Conservation (phyloP, 2,113 vertebrate species). For the Lophius piscatorius region DNA sequence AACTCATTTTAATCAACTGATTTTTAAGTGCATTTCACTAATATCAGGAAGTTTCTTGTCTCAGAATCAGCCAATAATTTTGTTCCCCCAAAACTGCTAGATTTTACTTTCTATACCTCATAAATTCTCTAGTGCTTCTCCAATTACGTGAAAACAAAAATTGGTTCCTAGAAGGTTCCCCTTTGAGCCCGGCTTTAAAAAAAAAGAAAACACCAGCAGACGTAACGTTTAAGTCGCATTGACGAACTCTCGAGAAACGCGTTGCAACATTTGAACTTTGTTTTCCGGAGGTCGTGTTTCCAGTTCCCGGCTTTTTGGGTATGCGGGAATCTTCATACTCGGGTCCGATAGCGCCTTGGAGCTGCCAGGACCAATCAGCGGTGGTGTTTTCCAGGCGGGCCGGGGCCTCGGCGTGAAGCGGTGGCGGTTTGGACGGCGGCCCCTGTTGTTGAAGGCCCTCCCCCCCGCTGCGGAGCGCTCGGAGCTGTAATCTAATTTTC, state of each 20-base stretch:
- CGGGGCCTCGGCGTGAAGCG: neutral
- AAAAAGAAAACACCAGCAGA: conserved; percentile 2
- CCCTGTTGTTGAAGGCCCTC: conserved; percentile 9
- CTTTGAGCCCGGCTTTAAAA: no score
- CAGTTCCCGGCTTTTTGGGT: neutral
- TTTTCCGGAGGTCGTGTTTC: neutral
- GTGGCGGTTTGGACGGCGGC: neutral
- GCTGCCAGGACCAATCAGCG: conserved; percentile 3
- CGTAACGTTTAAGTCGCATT: neutral
- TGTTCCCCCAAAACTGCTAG: no score
- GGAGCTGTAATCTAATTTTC: conserved; percentile 29
- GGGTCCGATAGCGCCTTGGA: neutral
- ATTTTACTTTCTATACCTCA: no score
- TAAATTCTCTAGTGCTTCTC: no score
- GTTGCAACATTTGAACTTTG: neutral
- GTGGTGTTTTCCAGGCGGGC: conserved; percentile 1
- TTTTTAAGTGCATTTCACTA: no score
- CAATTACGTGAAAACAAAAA: no score
- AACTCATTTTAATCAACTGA: no score
- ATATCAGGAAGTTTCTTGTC: no score
- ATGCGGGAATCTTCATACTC: neutral
- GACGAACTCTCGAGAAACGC: neutral
- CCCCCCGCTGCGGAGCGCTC: conserved; percentile 1
- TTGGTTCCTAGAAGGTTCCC: no score
- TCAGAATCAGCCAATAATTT: no score